Conservation (phyloP, 2,888 invertebrate genomes). For the Drosophila birchii region DNA sequence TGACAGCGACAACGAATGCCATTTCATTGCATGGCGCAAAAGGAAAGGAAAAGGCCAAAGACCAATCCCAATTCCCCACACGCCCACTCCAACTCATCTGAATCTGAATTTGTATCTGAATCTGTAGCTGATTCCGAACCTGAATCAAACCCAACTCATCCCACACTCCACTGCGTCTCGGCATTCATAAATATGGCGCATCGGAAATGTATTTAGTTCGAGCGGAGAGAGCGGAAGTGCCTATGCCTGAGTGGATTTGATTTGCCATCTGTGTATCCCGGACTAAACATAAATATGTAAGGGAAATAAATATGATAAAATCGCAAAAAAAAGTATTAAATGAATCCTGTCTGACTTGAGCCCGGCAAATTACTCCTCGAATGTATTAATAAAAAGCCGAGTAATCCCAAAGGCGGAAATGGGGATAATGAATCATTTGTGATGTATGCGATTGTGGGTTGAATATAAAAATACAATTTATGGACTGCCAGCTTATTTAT, state of each 20-base stretch:
- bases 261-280: constrained; percentile 44
- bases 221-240: constrained; percentile 58
- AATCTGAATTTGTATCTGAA: not conserved
- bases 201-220: constrained; percentile 68
- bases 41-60: constrained; percentile 27
- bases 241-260: constrained; percentile 59
- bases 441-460: constrained; percentile 28
- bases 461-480: constrained; percentile 32
- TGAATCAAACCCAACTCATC: constrained; percentile 9
- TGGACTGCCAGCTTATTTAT: constrained; percentile 8
- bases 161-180: constrained; percentile 18
- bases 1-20: constrained; percentile 52
- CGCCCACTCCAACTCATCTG: not conserved
- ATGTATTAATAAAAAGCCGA: constrained; percentile 24
- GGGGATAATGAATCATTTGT: constrained; percentile 46
- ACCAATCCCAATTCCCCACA: not conserved
- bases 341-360: constrained; percentile 14
- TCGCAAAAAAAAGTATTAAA: constrained; percentile 44
- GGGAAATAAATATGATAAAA: constrained; percentile 43
- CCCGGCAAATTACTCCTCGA: constrained; percentile 17
- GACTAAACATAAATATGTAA: constrained; percentile 35
- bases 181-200: constrained; percentile 54
- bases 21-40: constrained; percentile 52
- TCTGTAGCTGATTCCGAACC: not conserved
- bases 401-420: constrained; percentile 48